These are phyloP conservation scores for Phasianus colchicus DNA, from an alignment of 2,113 vertebrate genomes.

Conservation along the genomic window DNA sequence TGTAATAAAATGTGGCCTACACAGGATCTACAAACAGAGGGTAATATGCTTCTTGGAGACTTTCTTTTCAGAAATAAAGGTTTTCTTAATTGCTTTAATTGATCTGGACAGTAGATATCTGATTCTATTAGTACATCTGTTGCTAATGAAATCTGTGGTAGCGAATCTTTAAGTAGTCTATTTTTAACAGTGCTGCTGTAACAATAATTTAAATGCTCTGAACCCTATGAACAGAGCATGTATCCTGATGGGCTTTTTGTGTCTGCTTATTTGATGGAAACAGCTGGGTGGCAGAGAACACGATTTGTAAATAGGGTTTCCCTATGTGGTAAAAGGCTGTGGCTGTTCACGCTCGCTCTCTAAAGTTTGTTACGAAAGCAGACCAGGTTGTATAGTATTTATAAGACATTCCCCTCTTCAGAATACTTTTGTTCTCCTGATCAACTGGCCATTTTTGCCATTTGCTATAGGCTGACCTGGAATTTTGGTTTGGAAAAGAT, in stretches of 20 bases:
- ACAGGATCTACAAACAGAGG: background rate
- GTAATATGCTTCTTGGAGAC: background rate
- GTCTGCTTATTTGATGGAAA: background rate
- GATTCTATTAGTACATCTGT: background rate
- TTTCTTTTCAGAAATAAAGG: background rate
- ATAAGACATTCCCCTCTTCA: background rate
- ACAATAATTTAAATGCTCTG: background rate
- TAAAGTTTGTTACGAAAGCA: background rate
- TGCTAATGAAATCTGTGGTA: constrained; percentile 11
- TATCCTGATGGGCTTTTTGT: background rate
- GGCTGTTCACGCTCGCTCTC: background rate
- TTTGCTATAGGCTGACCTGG: background rate
- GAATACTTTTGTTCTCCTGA: background rate
- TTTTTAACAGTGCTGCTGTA: constrained; percentile 45
- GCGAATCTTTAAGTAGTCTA: background rate
- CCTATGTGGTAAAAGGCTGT: background rate
- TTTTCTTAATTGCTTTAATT: constrained; percentile 27
- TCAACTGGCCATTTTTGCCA: background rate
- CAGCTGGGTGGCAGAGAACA: background rate
- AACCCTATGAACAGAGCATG: background rate
- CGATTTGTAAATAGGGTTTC: background rate
- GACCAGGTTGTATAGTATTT: background rate
- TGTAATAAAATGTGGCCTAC: background rate
- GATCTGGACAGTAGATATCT: background rate
- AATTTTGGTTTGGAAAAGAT: background rate